phyloP scores from a whole-genome alignment of 2,888 invertebrate species.

The Himalopsyche japonica region DNA sequence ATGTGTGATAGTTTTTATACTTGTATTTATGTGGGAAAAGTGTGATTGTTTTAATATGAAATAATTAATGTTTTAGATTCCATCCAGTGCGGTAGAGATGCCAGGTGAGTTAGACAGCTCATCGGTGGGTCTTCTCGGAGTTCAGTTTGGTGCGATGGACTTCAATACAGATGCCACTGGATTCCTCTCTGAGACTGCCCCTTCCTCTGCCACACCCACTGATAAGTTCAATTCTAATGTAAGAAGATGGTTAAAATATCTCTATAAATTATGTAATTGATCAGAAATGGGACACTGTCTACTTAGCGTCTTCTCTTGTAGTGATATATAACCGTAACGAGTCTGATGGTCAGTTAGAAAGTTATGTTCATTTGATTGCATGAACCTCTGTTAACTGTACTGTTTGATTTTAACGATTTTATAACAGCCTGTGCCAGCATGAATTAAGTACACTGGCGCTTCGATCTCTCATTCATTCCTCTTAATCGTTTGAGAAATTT shows the following conservation, averaged over 20 bases:
- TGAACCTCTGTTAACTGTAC: neutral
- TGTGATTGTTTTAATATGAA: neutral
- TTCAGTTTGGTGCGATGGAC: slow-evolving; percentile 91
- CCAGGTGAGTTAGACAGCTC: slow-evolving; percentile 78
- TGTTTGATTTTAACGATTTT: neutral
- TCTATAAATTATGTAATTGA: neutral
- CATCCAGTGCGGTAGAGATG: slow-evolving; percentile 94
- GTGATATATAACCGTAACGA: neutral
- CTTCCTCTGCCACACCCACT: neutral
- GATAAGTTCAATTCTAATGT: neutral
- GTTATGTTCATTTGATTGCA: neutral
- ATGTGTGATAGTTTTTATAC: too few species aligned
- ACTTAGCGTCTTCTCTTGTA: too few species aligned
- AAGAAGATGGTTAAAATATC: neutral
- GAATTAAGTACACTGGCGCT: neutral
- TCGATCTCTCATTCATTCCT: too few species aligned
- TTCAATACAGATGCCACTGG: slow-evolving; percentile 63
- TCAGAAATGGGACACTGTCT: neutral
- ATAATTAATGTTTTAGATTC: slow-evolving; percentile 66
- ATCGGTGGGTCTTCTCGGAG: slow-evolving; percentile 79
- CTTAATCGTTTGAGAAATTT: too few species aligned
- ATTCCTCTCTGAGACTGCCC: slow-evolving; percentile 44
- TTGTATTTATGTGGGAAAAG: neutral
- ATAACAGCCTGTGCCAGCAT: slow-evolving; percentile 33
- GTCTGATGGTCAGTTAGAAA: neutral